Conservation (phyloP, 2,888 invertebrate genomes). For the Brachynemurus nebulosus region DNA sequence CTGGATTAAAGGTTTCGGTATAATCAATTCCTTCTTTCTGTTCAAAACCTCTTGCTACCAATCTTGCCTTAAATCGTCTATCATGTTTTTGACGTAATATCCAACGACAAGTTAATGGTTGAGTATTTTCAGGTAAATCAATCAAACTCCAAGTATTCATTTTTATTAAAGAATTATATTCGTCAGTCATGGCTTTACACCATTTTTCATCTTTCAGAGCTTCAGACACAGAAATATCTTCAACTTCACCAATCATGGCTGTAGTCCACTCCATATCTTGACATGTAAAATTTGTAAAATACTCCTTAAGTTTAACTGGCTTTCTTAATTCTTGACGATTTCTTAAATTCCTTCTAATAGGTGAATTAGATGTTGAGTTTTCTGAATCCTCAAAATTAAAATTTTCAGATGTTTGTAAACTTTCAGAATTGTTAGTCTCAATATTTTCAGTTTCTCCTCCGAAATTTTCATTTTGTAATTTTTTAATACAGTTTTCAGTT, state of each 20-base stretch:
- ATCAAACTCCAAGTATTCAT: not conserved
- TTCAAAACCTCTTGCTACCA: not conserved
- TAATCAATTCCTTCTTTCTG: not conserved
- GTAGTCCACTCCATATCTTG: too few relatives aligned
- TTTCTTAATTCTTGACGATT: not conserved
- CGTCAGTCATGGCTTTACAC: slow-evolving; percentile 5
- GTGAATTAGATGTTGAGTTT: not conserved
- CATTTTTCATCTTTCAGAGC: slow-evolving; percentile 21
- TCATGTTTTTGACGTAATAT: not conserved
- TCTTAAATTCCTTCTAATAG: not conserved
- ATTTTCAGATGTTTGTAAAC: not conserved
- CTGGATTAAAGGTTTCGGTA: not conserved
- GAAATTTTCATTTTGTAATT: not conserved
- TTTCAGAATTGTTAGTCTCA: not conserved
- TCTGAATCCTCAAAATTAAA: not conserved
- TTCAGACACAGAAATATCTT: slow-evolving; percentile 17
- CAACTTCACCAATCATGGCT: slow-evolving; percentile 16
- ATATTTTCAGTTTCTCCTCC: not conserved
- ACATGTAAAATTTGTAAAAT: too few relatives aligned
- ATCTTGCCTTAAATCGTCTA: not conserved
- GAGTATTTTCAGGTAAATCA: not conserved
- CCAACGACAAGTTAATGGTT: not conserved
- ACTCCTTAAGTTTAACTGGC: not conserved
- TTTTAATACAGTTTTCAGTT: slow-evolving; percentile 4
- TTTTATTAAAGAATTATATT: not conserved